Base-by-base conservation (phyloP, 2,797 vertebrate genomes). In the Sciaenops ocellatus region DNA sequence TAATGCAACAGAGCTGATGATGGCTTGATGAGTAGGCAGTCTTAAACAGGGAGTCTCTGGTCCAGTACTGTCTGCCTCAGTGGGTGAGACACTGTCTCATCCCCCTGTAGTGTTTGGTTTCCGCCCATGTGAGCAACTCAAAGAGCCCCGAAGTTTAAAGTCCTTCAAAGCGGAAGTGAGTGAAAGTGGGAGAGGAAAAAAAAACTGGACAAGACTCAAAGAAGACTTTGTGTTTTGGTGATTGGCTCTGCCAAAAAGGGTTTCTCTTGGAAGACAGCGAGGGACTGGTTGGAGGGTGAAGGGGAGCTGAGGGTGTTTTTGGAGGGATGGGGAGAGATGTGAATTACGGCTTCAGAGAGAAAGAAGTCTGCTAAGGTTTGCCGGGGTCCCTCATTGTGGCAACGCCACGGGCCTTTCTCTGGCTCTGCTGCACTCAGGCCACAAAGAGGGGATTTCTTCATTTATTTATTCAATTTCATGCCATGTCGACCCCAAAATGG, bases 391-490 rank as follows among this genome's bases (percentile, higher is more conserved):
- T 90, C 84, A 91, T 93, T 93, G 91, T 89, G 87, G 80, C 85
- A 55, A 76, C 73, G 41, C 90, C 87, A 89, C 83, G 81, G 89
- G 91, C 90, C 93, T 97, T 98, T 98, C 96, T 97, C 94, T 93
- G 84, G 90, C 95, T 94, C 93, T 82, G 82, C 92, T 94, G 96
- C 94, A 90, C 91, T 90, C 76, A 70, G 78, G 87, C 93, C 93
- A 96, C 96, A 97, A 97, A 98, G 95, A 92, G 74, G 92, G 94
- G 87, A 91, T 93, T 95, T 95, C 88, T 93, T 92, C 88, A 90
- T 96, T 96, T 94, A 96, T 95, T 97, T 96, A 96, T 98, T 97
- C 93, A 84, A 93, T 94, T 96, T 95, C 90, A 95, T 91, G 93
- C 91, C 92, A 92, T 90, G 94, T 92, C 93, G 88, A 92, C 84